Evolutionary conservation across 1,140 invertebrate genomes (phyloP).

Genomic region (Orchesella cincta): DNA sequence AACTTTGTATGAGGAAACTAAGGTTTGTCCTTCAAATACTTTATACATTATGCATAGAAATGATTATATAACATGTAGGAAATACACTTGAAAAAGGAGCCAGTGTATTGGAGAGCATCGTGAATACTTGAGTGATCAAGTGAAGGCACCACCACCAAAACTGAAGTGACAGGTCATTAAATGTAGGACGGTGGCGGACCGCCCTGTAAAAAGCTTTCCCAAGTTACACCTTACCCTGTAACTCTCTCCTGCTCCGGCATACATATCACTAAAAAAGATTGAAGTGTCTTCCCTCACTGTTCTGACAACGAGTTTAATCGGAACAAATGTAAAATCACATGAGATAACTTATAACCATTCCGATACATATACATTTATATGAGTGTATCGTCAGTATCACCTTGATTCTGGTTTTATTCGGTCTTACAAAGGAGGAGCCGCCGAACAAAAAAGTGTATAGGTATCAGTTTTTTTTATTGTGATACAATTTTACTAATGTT

Average conservation of each 20-base stretch:
- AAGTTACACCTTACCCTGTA: slow-evolving; percentile 11
- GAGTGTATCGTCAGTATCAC: not conserved
- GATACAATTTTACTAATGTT: not conserved
- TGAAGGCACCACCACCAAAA: slow-evolving; percentile 13
- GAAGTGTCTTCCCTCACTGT: not conserved
- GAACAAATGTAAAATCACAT: slow-evolving; percentile 13
- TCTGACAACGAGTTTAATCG: slow-evolving; percentile 3
- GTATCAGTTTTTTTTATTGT: not conserved
- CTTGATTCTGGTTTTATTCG: not conserved
- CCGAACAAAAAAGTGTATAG: not conserved
- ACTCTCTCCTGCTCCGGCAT: not conserved
- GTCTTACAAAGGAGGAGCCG: slow-evolving; percentile 4
- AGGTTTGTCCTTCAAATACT: no score
- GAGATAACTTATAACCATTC: no score
- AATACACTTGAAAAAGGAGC: no score
- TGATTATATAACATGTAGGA: no score
- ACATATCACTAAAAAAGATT: not conserved
- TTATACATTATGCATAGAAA: no score
- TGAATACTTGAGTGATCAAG: not conserved
- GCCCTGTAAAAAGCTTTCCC: slow-evolving; percentile 27
- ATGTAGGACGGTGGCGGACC: slow-evolving; percentile 25
- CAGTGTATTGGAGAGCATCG: not conserved
- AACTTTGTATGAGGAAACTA: no score
- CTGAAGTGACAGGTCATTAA: slow-evolving; percentile 26
- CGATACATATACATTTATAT: not conserved